phyloP scores from a whole-genome alignment of 2,113 vertebrate genomes.

The Prochilodus magdalenae region DNA sequence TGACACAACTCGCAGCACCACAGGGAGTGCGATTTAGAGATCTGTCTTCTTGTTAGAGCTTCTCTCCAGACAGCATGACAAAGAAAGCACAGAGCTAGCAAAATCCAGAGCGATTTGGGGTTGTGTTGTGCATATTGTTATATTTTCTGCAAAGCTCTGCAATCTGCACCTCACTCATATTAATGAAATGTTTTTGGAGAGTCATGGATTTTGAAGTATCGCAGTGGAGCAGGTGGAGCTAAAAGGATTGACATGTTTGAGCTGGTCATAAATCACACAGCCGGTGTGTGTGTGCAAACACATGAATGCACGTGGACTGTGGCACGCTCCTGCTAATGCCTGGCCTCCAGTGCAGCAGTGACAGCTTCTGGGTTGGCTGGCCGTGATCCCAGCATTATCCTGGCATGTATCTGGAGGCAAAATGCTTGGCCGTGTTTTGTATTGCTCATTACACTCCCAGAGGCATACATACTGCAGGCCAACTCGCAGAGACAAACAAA shows the following conservation, averaged over 20 bases:
- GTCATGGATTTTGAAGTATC: slow-evolving; percentile 22
- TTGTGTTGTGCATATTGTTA: neutral
- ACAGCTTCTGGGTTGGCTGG: slow-evolving; percentile 46
- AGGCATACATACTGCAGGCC: slow-evolving; percentile 39
- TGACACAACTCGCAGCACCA: neutral
- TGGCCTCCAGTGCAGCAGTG: slow-evolving; percentile 5
- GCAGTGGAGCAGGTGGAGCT: neutral
- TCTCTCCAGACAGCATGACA: neutral
- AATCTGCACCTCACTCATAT: neutral
- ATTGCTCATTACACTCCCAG: slow-evolving; percentile 64
- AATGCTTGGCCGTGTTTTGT: slow-evolving; percentile 62
- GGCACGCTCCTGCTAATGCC: slow-evolving; percentile 24
- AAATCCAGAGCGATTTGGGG: neutral
- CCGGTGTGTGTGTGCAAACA: neutral
- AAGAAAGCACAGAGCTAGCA: slow-evolving; percentile 1
- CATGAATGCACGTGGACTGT: slow-evolving; percentile 14
- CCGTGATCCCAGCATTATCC: slow-evolving; percentile 55
- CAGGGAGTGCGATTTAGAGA: slow-evolving; percentile 32
- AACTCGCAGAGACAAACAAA: slow-evolving; percentile 31
- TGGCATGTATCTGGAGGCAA: slow-evolving; percentile 59
- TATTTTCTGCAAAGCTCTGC: neutral
- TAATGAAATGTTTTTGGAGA: slow-evolving; percentile 2
- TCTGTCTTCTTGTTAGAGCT: slow-evolving; percentile 14
- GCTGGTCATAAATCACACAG: slow-evolving; percentile 17
- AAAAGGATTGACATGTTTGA: slow-evolving; percentile 14